Base-by-base conservation (phyloP, 2,888 invertebrate species). In the Yponomeuta malinellus region DNA sequence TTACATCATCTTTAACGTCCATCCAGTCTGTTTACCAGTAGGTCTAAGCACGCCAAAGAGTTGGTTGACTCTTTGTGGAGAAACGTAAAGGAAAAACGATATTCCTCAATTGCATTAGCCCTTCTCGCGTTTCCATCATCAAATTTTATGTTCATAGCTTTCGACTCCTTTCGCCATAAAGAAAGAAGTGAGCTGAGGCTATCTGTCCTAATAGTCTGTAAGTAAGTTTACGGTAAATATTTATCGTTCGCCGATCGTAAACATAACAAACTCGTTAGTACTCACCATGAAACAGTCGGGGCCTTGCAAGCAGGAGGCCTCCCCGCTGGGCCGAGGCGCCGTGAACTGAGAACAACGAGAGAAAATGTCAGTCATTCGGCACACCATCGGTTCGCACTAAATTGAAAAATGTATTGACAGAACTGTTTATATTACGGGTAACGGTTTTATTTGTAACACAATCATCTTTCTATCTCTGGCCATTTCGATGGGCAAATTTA, bases 281-380 rank as follows among this genome's bases (percentile, higher is more conserved):
- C 94, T 94, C 86, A 95, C 95, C 95, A 94, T 94, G 89, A 94
- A 95, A 86, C 95, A 95, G 90, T 95, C 95, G 76, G 95, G 94
- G 83, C 94, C 94, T 86, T 95, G 94, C 86, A 95, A 91, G 87
- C 95, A 95, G 82, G 94, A 94, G 72, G 94, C 93, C 88, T 94
- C 94, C 85, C 94, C 94, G 83, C 93, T 89, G 78, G 93, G 93
- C 72, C 93, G 93, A 75, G 94, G 93, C 86, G 93, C 91, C 80
- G 94, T 93, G 79, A 94, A 94, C 94, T 94, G 94, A 81, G 93
- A 93, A 89, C 89, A 90, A 91, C 86, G 83, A 86, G 78, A 79
- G 76, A 82, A 81, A 81, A 81, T 79, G 79, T 84, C 81, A 84
- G 75, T 84, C 81, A 67, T 31, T 31, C 37, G 33, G 10, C 48